These are phyloP conservation scores for Papio anubis DNA, from an alignment of 2,113 vertebrate genomes.

Conservation along the genomic window DNA sequence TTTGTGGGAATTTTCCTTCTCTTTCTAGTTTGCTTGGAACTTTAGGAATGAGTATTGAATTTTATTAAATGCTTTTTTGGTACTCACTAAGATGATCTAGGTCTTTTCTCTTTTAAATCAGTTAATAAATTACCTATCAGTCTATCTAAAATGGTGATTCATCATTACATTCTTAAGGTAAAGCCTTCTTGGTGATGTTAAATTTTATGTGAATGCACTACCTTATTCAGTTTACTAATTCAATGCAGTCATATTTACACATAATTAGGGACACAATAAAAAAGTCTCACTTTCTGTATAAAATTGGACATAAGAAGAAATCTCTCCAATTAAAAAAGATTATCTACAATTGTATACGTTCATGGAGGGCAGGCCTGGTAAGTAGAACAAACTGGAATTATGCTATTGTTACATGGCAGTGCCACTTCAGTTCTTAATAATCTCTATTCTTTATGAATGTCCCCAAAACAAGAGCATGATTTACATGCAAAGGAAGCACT, in stretches of 20 bases:
- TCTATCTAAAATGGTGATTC: neutral
- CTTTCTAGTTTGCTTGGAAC: slow-evolving; percentile 16
- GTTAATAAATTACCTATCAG: neutral
- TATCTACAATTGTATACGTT: neutral
- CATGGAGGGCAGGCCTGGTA: neutral
- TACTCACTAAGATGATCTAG: neutral
- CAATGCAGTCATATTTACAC: neutral
- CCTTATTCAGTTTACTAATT: neutral
- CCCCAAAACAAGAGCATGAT: neutral
- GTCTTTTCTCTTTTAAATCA: neutral
- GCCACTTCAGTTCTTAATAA: neutral
- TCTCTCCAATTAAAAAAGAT: neutral
- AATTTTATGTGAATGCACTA: neutral
- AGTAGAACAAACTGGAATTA: neutral
- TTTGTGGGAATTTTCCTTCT: neutral
- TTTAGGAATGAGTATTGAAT: slow-evolving; percentile 14
- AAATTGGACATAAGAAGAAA: neutral
- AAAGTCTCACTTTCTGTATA: neutral
- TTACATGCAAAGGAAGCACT: neutral
- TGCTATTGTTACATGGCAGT: neutral
- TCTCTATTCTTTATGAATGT: neutral
- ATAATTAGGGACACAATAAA: neutral
- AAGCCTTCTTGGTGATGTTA: neutral
- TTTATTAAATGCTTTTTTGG: neutral
- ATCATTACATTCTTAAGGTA: neutral